phyloP scores from a whole-genome alignment of 2,888 invertebrate species.

The Byasa hedistus region DNA sequence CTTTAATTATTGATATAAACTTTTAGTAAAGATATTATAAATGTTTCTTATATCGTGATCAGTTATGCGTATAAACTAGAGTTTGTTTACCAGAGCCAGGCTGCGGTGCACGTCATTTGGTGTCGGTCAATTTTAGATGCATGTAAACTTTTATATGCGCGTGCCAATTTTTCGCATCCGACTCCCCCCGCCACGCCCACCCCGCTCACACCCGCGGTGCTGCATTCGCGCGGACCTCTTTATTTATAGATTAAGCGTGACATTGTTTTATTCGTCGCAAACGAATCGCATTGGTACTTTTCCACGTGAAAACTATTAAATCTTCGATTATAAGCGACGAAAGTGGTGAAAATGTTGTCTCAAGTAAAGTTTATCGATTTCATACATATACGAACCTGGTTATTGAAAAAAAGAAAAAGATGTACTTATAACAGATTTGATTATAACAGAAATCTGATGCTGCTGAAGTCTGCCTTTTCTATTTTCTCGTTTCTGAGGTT shows the following conservation, averaged over 20 bases:
- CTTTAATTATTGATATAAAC: no score
- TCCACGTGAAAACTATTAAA: slow-evolving; percentile 72
- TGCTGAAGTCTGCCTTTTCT: no score
- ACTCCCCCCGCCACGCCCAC: slow-evolving; percentile 44
- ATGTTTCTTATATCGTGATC: no score
- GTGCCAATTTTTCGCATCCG: slow-evolving; percentile 62
- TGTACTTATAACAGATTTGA: no score
- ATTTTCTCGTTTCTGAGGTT: no score
- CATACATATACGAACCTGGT: no score
- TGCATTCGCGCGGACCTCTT: slow-evolving; percentile 43
- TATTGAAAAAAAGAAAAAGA: no score
- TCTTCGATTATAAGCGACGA: slow-evolving; percentile 57
- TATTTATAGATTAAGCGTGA: slow-evolving; percentile 69
- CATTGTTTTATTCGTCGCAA: slow-evolving; percentile 64
- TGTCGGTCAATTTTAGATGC: slow-evolving; percentile 59
- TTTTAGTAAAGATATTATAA: no score
- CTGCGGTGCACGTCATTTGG: slow-evolving; percentile 41
- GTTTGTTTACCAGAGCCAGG: slow-evolving; percentile 34
- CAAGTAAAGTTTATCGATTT: background rate
- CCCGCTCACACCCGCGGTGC: slow-evolving; percentile 32
- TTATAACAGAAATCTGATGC: no score
- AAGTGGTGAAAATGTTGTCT: slow-evolving; percentile 35
- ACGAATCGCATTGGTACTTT: slow-evolving; percentile 64
- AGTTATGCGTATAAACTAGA: background rate
- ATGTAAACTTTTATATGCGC: slow-evolving; percentile 41